Conservation (phyloP, 2,888 invertebrate species). For the Cantharis lateralis region DNA sequence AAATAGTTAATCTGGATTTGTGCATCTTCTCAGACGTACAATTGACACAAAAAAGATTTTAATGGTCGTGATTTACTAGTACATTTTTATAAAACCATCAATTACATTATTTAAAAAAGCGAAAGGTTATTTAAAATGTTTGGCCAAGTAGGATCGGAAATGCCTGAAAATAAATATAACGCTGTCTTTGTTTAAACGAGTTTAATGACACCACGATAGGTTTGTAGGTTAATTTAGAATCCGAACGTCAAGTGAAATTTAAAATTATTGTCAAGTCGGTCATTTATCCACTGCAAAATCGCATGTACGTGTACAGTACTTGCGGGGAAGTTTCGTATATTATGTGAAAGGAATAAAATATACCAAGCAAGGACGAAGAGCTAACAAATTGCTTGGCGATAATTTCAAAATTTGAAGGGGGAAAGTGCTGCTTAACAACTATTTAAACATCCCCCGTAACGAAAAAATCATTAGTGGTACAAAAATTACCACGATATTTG, state of each 20-base stretch:
- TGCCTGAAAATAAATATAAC: background rate
- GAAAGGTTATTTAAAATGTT: background rate
- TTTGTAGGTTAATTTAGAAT: background rate
- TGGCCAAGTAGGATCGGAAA: background rate
- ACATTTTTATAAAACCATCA: background rate
- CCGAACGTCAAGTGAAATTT: background rate
- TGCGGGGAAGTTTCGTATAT: background rate
- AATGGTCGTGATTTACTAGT: background rate
- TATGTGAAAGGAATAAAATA: background rate
- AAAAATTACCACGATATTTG: background rate
- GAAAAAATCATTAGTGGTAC: background rate
- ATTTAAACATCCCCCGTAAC: background rate
- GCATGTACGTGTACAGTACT: background rate
- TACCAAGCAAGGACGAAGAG: background rate
- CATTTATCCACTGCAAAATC: background rate
- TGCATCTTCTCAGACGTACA: background rate
- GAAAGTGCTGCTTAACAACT: background rate
- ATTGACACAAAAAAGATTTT: background rate
- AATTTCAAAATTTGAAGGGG: background rate
- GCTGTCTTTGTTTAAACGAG: background rate
- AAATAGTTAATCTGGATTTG: background rate
- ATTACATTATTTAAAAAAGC: background rate
- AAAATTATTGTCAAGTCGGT: background rate
- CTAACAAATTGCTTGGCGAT: background rate
- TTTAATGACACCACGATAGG: background rate